Base-by-base conservation (phyloP, 2,113 vertebrate genomes). In the Actenoides lindsayi region DNA sequence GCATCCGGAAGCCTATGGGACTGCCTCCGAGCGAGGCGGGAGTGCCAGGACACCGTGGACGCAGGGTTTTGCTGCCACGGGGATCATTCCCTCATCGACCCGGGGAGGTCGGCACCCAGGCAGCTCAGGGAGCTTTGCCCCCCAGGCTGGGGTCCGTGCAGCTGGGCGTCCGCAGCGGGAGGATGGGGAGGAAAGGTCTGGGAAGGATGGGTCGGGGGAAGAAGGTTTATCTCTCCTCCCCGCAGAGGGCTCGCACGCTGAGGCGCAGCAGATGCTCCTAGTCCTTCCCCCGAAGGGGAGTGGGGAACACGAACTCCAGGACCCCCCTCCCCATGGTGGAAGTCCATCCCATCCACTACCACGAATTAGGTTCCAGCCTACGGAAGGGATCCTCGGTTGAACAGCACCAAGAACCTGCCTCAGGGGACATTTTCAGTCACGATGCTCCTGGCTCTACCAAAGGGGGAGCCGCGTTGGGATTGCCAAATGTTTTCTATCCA, bases 151-250 rank as follows among this genome's bases (percentile, higher is more conserved):
- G 9, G 16, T 50, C 62, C 50, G n/a, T 2, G 5, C 17, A 24
- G 8, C 6, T 46, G 4, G 1, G 39, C 2, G 13, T 9, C 21
- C 92, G n/a, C n/a, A 62, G 11, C 0, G 5, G 39, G 11, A 78
- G 5, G n/a, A 82, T 1, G 7, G 15, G 13, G n/a, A 93, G 50
- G 27, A 60, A 39, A 33, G 20, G 28, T n/a, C 39, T 59, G 20
- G 4, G 41, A 69, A 42, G 11, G 78, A 74, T 0, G 3, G 33
- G 16, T 60, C 17, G 2, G 8, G 31, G 41, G 8, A 48, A 39
- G 51, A 48, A 68, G 25, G 64, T 57, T 23, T 25, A 30, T 14
- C 24, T 65, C 19, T 46, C 39, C n/a, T 51, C 33, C 50, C 18
- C 2, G 7, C 71, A 54, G 67, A 62, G 31, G 83, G 35, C 28